Conservation (phyloP, 1,140 invertebrate genomes). For the Tachypleus tridentatus region DNA sequence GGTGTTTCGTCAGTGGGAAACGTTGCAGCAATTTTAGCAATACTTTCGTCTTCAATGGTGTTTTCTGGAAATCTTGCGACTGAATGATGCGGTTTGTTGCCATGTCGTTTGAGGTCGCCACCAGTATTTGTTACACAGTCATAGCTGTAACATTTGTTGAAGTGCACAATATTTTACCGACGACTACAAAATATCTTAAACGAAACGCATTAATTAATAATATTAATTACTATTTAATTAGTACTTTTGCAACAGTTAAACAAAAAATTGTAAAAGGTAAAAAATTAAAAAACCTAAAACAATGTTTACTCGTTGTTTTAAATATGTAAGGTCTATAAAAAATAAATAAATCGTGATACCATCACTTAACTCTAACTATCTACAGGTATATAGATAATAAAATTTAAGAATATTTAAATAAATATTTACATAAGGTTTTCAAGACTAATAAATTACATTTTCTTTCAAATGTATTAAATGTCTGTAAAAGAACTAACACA, state of each 20-base stretch:
- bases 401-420: not conserved
- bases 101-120: not conserved
- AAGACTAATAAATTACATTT: not conserved
- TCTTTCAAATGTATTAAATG: not conserved
- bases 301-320: too few relatives aligned
- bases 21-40: not conserved
- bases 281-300: too few relatives aligned
- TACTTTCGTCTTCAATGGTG: not conserved
- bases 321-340: too few relatives aligned
- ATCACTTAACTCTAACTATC: not conserved
- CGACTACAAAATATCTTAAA: too few relatives aligned
- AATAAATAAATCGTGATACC: not conserved
- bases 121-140: not conserved
- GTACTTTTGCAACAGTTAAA: too few relatives aligned
- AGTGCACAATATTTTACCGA: too few relatives aligned
- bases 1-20: not conserved
- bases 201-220: too few relatives aligned
- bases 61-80: not conserved
- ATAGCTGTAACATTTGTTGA: not conserved
- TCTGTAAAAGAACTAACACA: not conserved
- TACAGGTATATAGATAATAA: not conserved
- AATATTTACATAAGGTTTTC: not conserved
- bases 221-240: too few relatives aligned
- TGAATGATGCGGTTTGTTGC: not conserved
- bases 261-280: too few relatives aligned